phyloP scores from a whole-genome alignment of 2,113 vertebrate species.

The Pongo abelii region DNA sequence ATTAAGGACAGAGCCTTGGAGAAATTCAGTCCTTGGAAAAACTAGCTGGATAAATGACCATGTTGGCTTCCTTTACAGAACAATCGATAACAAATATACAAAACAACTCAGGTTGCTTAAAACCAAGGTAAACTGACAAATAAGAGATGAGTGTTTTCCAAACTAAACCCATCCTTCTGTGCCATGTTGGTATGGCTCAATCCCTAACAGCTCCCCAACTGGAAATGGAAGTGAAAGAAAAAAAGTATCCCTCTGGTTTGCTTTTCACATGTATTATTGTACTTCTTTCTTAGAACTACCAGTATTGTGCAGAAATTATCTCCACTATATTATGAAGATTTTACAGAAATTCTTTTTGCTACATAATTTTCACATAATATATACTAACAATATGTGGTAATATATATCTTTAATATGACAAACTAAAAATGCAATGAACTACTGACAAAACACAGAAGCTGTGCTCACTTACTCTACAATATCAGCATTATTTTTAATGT shows the following conservation, averaged over 20 bases:
- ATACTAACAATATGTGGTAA: background rate
- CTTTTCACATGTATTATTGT: background rate
- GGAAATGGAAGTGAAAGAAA: background rate
- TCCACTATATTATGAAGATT: background rate
- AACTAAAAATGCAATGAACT: slow-evolving; percentile 44
- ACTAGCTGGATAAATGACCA: background rate
- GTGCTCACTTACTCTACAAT: background rate
- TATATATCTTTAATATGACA: background rate
- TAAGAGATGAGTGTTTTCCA: background rate
- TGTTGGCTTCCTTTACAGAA: background rate
- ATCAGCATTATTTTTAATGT: background rate
- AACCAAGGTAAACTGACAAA: background rate
- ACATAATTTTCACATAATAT: background rate
- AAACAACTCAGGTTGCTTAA: background rate
- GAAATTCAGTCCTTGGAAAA: slow-evolving; percentile 12
- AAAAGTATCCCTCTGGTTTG: background rate
- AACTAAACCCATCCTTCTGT: background rate
- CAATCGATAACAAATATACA: background rate
- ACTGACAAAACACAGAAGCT: background rate
- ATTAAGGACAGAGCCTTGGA: background rate
- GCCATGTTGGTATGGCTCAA: background rate
- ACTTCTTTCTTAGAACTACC: background rate
- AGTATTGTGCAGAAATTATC: background rate
- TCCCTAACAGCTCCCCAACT: background rate
- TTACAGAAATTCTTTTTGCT: background rate